phyloP scores from a whole-genome alignment of 2,113 vertebrate species.

The Sitta europaea region DNA sequence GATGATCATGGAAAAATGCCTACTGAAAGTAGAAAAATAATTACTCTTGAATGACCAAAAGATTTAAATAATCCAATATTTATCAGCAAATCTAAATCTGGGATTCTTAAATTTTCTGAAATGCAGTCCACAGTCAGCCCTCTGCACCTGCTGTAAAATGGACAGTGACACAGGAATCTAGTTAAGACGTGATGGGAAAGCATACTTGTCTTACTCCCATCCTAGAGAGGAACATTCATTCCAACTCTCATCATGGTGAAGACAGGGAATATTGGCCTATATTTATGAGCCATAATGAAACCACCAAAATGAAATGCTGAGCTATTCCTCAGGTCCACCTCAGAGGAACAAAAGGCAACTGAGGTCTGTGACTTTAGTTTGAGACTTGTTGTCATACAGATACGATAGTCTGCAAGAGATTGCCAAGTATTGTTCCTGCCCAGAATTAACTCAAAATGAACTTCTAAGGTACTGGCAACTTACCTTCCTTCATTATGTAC shows the following conservation, averaged over 20 bases:
- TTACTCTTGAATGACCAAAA: background rate
- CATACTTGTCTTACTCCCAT: background rate
- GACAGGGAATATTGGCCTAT: background rate
- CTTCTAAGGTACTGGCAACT: background rate
- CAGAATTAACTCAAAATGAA: background rate
- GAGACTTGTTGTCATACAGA: background rate
- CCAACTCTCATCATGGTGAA: background rate
- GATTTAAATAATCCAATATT: background rate
- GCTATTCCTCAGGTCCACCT: background rate
- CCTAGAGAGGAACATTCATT: background rate
- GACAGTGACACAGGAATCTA: background rate
- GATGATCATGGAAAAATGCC: background rate
- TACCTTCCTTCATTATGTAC: background rate
- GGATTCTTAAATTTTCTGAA: background rate
- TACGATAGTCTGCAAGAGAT: background rate
- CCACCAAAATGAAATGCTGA: background rate
- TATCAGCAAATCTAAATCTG: background rate
- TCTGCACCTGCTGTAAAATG: background rate
- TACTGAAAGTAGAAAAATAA: background rate
- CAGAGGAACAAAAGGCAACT: background rate
- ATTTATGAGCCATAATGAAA: background rate
- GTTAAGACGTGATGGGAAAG: background rate
- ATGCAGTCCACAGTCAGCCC: background rate
- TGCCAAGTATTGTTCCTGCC: fast-evolving
- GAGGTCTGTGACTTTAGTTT: background rate